Evolutionary conservation across 2,113 vertebrate species (phyloP), one percentile per base, ranked within the genome.

Genomic region (Nannobrachium achirus): DNA sequence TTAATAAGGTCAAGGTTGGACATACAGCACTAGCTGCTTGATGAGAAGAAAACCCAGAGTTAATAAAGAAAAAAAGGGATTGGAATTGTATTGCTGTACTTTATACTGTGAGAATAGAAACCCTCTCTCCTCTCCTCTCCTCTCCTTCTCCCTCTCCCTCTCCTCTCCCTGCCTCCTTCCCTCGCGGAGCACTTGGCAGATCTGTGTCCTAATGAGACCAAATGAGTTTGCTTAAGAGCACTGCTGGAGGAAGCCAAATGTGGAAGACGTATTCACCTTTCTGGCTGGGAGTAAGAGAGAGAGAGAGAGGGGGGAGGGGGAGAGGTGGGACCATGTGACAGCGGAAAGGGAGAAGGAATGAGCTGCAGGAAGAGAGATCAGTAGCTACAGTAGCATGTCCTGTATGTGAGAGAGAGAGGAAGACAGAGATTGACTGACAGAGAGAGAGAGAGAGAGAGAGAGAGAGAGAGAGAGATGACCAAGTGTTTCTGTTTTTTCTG

Each of bases 181-280:
- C 14, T n/a, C 66, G 48, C 45, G 20, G 51, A 59, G 15, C 56
- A 57, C 53, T 76, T 78, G 56, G 64, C 71, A 72, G 69, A 63
- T 55, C 72, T 13, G 16, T 55, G 48, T 38, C 14, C 53, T 78
- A 84, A 84, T 82, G 66, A 72, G 66, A 58, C 64, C 51, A 82
- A 84, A 80, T 82, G 66, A 82, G 82, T 80, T 88, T 81, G 42
- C 66, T 80, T 63, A 78, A 40, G 78, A 77, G 80, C 60, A 63
- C 45, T 59, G 63, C 50, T 50, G 45, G 44, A 67, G 64, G 56
- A 60, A 49, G 74, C 64, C 63, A 71, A 79, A 76, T 63, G 68
- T 51, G 57, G 50, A 75, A 38, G 52, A 59, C 56, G 73, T 66
- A 66, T 75, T 57, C 16, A 49, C 48, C 64, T 61, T 48, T 66